phyloP scores from a whole-genome alignment of 92 coral and sea anemone genomes.

The Scolanthus callimorphus region DNA sequence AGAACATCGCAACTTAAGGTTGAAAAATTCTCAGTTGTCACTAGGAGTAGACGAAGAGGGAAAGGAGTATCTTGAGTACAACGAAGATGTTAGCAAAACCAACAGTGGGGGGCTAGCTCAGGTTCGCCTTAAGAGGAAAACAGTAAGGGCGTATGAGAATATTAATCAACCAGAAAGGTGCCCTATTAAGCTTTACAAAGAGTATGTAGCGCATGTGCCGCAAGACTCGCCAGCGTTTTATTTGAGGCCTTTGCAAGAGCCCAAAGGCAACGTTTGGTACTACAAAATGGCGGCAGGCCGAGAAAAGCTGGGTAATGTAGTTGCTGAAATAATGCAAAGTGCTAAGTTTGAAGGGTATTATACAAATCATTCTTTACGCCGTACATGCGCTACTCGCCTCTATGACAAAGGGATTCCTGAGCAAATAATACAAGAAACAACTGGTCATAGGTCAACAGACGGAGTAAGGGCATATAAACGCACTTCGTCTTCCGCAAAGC shows the following conservation, averaged over 20 bases:
- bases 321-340: slow-evolving; percentile 22
- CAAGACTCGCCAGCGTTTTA: slow-evolving; percentile 21
- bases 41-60: too few relatives aligned
- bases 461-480: slow-evolving; percentile 48
- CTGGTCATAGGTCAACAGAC: slow-evolving; percentile 43
- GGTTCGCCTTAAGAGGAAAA: slow-evolving; percentile 35
- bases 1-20: too few relatives aligned
- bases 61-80: too few relatives aligned
- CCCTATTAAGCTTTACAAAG: slow-evolving; percentile 32
- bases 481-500: slow-evolving; percentile 25
- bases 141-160: slow-evolving; percentile 23
- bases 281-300: slow-evolving; percentile 37
- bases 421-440: slow-evolving; percentile 42
- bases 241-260: slow-evolving; percentile 29
- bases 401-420: slow-evolving; percentile 10
- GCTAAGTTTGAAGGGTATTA: slow-evolving; percentile 27
- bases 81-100: too few relatives aligned
- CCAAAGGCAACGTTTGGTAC: slow-evolving; percentile 32
- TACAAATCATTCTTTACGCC: slow-evolving; percentile 37
- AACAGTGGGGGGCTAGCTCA: slow-evolving; percentile 36
- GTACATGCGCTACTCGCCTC: slow-evolving; percentile 34
- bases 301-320: slow-evolving; percentile 34
- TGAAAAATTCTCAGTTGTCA: too few relatives aligned
- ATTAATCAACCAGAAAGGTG: slow-evolving; percentile 18
- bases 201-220: slow-evolving; percentile 23